Percentiles rank a stretch among this genome's conserved stretches.
These are phyloP conservation scores for Semnornis frantzii DNA, from an alignment of 2,113 vertebrate species.

Conservation along the genomic window DNA sequence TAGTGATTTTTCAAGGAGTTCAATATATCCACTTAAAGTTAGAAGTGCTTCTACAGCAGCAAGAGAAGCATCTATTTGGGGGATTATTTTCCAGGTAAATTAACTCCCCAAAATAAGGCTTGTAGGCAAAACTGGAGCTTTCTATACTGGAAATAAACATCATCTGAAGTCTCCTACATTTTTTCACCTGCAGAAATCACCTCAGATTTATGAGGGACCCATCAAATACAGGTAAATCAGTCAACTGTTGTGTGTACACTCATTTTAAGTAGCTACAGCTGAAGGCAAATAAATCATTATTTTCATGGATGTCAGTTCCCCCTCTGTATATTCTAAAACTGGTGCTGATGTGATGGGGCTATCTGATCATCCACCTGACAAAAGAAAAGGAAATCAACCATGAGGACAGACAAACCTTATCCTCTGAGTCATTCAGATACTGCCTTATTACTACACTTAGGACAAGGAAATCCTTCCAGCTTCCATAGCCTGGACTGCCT, in stretches of 20 bases:
- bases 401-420: background rate
- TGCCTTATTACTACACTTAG: background rate
- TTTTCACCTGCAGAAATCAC: background rate
- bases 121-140: background rate
- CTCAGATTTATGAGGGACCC: background rate
- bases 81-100: background rate
- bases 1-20: background rate
- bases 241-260: background rate
- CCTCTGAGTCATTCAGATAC: background rate
- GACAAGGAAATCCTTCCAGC: background rate
- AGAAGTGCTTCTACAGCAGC: background rate
- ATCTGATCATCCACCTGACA: background rate
- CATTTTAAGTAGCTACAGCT: background rate
- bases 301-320: background rate
- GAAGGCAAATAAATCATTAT: background rate
- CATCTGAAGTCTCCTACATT: background rate
- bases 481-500: too few relatives aligned
- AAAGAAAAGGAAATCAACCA: background rate
- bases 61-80: background rate
- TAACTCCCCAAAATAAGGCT: background rate
- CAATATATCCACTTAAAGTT: background rate
- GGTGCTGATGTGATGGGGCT: background rate
- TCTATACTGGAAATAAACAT: background rate
- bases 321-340: background rate
- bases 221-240: background rate